Evolutionary conservation across 2,113 vertebrate species (phyloP), one percentile per base, ranked within the genome.

Genomic region (Riparia riparia): DNA sequence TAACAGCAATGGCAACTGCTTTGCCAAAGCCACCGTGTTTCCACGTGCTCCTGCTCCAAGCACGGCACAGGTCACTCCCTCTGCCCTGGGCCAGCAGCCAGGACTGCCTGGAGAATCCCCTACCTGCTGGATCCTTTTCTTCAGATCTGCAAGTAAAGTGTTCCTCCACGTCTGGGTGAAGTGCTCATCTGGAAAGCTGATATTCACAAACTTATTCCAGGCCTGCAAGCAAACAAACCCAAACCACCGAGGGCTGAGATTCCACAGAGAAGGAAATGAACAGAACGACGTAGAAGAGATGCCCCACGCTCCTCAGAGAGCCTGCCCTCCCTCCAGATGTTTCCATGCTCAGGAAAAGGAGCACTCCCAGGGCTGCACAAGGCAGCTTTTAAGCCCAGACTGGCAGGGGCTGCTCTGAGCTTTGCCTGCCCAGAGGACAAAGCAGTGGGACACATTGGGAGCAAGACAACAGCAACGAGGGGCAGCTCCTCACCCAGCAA

Each of bases 61-160:
- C 65, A 37, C 29, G 54, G 64, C 44, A 83, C 70, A 45, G 28
- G 31, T 9, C 31, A 9, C 7, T 6, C 24, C 11, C 2, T 1
- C n/a, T 3, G 14, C 89, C 18, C 57, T 16, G 47, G 42, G 2
- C 25, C 70, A 15, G 12, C 17, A 22, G 32, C 56, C 37, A 42
- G 2, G 17, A 4, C 54, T 77, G 57, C 49, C 89, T 21, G 28
- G 1, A 31, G 9, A 1, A 22, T 17, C 13, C n/a, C 37, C 28
- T 96, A 99, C 99, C 98, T 98, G 85, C 70, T 98, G 98, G 94
- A 99, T 98, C 50, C 98, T 98, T 12, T 93, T 98, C 95, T 98
- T 95, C 97, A 99, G 95, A 89, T 99, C 98, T 37, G 4, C 49
- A 24, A 98, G 97, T 47, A 99, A 93, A 4, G 64, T 97, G 10